A percentile compares a stretch with the other conserved stretches of the same genome.
phyloP scores from a whole-genome alignment of 2,888 invertebrate genomes.

The Rhodophaea formosa region DNA sequence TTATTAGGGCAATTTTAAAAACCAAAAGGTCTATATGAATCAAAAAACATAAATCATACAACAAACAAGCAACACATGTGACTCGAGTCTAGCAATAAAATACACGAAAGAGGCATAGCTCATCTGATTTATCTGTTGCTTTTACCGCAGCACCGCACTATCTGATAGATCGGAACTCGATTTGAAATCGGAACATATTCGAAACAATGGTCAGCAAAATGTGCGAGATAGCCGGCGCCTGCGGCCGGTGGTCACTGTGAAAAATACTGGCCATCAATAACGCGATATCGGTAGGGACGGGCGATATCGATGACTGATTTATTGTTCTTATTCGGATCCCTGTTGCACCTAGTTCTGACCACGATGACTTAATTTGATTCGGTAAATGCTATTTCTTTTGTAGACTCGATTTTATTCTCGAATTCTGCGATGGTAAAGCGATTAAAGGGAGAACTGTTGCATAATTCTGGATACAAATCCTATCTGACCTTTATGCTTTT shows the following conservation, averaged over 20 bases:
- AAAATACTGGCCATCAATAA: slow-evolving; percentile 66
- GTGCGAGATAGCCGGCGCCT: slow-evolving; percentile 40
- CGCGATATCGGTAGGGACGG: slow-evolving; percentile 42
- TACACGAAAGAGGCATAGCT: background rate
- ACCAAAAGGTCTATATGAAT: too few relatives aligned
- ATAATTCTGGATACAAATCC: too few relatives aligned
- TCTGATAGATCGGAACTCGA: slow-evolving; percentile 16
- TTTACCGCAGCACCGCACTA: slow-evolving; percentile 2
- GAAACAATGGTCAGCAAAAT: slow-evolving; percentile 27
- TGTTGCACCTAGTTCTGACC: slow-evolving; percentile 8
- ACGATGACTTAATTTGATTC: background rate
- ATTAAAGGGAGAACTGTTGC: too few relatives aligned
- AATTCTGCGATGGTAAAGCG: too few relatives aligned
- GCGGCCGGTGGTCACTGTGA: slow-evolving; percentile 48
- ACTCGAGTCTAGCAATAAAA: background rate
- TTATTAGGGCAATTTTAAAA: too few relatives aligned
- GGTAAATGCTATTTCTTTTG: too few relatives aligned
- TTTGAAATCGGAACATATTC: slow-evolving; percentile 17
- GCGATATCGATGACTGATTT: slow-evolving; percentile 49
- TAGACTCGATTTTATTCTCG: too few relatives aligned
- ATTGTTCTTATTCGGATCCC: slow-evolving; percentile 27
- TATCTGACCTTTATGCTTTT: too few relatives aligned
- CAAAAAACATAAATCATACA: too few relatives aligned
- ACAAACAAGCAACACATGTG: too few relatives aligned
- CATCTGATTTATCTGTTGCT: slow-evolving; percentile 14